phyloP scores from a whole-genome alignment of 2,888 invertebrate species.

The Rhogogaster chlorosoma region DNA sequence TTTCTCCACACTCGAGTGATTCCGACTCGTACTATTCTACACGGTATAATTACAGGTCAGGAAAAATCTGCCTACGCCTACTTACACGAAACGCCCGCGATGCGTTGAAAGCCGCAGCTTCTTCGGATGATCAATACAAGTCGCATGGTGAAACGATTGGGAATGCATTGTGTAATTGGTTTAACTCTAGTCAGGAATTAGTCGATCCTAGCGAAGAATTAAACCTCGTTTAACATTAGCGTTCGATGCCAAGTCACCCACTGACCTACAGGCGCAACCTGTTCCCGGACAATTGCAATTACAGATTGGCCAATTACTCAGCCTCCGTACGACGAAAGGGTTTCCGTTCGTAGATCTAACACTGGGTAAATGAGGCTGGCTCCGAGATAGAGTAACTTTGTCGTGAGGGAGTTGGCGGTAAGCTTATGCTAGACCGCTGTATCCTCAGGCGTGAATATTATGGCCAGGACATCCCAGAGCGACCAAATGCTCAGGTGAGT shows the following conservation, averaged over 20 bases:
- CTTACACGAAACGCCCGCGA: background rate
- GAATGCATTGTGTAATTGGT: background rate
- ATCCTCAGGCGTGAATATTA: conserved; percentile 19
- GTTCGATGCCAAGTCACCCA: conserved; percentile 38
- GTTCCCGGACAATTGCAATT: conserved; percentile 46
- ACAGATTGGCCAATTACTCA: conserved; percentile 43
- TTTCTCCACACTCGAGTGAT: conserved; percentile 42
- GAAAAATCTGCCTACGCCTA: conserved; percentile 30
- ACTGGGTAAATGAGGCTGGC: background rate
- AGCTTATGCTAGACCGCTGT: background rate
- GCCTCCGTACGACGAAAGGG: background rate
- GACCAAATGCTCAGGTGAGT: conserved; percentile 61
- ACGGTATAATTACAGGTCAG: conserved; percentile 20
- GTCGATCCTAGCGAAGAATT: background rate
- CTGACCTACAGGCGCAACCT: conserved; percentile 42
- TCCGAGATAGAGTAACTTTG: background rate
- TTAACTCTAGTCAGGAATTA: background rate
- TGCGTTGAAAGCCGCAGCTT: background rate
- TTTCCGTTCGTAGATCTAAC: background rate
- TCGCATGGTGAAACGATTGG: background rate
- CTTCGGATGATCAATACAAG: background rate
- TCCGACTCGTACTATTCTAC: background rate
- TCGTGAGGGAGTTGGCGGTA: background rate
- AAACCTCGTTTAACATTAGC: conserved; percentile 22
- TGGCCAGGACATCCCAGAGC: conserved; percentile 20